Base-by-base conservation (phyloP, 2,797 vertebrate species). In the Rhabdophis nuchalis region DNA sequence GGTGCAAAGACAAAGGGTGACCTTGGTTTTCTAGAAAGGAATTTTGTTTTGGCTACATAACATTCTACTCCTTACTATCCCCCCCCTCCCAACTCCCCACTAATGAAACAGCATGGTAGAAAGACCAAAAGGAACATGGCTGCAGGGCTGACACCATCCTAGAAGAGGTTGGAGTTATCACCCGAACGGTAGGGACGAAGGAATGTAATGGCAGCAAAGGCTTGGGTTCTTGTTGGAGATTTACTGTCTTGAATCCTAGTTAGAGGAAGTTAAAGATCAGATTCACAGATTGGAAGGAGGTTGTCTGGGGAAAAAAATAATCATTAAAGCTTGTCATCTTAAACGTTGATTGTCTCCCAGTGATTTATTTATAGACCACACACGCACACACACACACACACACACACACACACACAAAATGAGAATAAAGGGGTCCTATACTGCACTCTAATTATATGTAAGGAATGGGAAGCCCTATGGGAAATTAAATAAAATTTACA, bases 401-500 rank as follows among this genome's bases (percentile, higher is more conserved):
- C 98, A 98, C 41, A 98, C 29, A 72, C 27, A 36, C 23, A 97
- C 97, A 98, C 97, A 60, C 25, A 60, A 4, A 61, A 13, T 98
- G 98, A 97, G 36, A 82, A 82, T 82, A 25, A 82, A 82, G 41
- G 10, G 36, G 25, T 98, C 98, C 98, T 98, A 98, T 98, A 98
- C 98, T 98, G 98, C 98, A 97, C 98, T 98, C 98, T 99, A 99
- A 99, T 99, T 99, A 99, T 99, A 98, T 98, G 98, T 99, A 99
- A 98, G 98, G 99, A 98, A 98, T 98, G 98, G 97, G 97, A 97
- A 97, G 97, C 98, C 99, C 98, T 98, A 94, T 97, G 99, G 99
- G 98, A 99, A 99, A 99, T 99, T 99, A 99, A 99, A 98, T 98
- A 98, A 98, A 98, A 99, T 99, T 98, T 98, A 98, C 97, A 98